phyloP scores from a whole-genome alignment of 2,113 vertebrate species.

The Cranoglanis bouderius region DNA sequence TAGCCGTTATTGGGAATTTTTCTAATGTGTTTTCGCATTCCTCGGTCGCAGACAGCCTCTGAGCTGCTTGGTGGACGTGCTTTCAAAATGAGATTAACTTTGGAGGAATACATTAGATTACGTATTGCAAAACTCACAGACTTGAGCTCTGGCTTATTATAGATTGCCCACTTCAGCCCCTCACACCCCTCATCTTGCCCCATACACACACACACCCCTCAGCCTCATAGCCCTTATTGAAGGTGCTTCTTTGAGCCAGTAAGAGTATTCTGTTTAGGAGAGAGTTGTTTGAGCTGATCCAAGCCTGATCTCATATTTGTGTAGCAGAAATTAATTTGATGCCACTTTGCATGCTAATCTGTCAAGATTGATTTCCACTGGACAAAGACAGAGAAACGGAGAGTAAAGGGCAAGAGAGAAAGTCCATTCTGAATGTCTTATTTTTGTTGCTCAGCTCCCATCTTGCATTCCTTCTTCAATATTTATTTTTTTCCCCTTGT shows the following conservation, averaged over 20 bases:
- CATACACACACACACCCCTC: slow-evolving; percentile 50
- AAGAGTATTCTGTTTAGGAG: slow-evolving; percentile 77
- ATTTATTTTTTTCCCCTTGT: background rate
- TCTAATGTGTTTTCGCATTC: slow-evolving; percentile 77
- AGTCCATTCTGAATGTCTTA: slow-evolving; percentile 76
- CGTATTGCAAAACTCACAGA: slow-evolving; percentile 75
- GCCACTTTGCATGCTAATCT: slow-evolving; percentile 87
- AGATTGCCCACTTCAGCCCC: slow-evolving; percentile 64
- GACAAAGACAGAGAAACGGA: slow-evolving; percentile 41
- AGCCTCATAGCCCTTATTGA: slow-evolving; percentile 67
- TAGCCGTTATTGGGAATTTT: slow-evolving; percentile 76
- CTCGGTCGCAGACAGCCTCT: slow-evolving; percentile 74
- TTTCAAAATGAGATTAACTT: slow-evolving; percentile 88
- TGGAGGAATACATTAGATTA: slow-evolving; percentile 83
- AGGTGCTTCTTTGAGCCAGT: slow-evolving; percentile 77
- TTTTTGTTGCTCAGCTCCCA: slow-evolving; percentile 65
- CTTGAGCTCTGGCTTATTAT: slow-evolving; percentile 71
- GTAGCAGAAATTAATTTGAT: slow-evolving; percentile 86
- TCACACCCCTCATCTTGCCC: slow-evolving; percentile 53
- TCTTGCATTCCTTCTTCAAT: background rate
- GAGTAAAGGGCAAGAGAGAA: slow-evolving; percentile 46
- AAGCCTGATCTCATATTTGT: slow-evolving; percentile 80
- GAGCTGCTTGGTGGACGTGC: slow-evolving; percentile 76
- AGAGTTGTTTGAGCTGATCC: slow-evolving; percentile 80
- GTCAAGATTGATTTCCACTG: slow-evolving; percentile 75